Base-by-base conservation (phyloP, 2,888 invertebrate species). In the Terebella lapidaria region DNA sequence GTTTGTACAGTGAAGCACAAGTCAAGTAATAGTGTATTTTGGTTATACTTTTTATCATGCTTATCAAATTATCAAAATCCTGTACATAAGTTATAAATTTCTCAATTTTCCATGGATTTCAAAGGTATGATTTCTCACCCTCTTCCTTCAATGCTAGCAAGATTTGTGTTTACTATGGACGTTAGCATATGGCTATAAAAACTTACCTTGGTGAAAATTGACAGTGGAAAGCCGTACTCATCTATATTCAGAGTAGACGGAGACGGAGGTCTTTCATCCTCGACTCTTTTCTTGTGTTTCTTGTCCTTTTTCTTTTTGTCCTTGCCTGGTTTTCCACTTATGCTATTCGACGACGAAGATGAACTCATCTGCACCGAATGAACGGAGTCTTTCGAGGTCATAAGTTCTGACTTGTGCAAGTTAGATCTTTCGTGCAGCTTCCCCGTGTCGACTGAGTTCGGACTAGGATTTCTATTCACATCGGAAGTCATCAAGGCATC, bases 151-250 rank as follows among this genome's bases (percentile, higher is more conserved):
- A n/a, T n/a, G n/a, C n/a, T n/a, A n/a, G n/a, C n/a, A n/a, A n/a
- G n/a, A n/a, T n/a, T n/a, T n/a, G n/a, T n/a, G n/a, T n/a, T n/a
- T n/a, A n/a, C n/a, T n/a, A n/a, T n/a, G n/a, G n/a, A n/a, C n/a
- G n/a, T n/a, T n/a, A n/a, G n/a, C n/a, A n/a, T n/a, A n/a, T n/a
- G n/a, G n/a, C n/a, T n/a, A n/a, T n/a, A n/a, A n/a, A n/a, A n/a
- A n/a, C 42, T 35, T 15, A 35, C 86, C 82, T 92, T 89, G 35
- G 89, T 87, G 81, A 94, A 95, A 59, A 95, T 84, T 53, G 87
- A 85, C 35, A 96, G 82, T 0, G 96, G 97, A 71, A 95, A 87
- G 15, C 94, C 94, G 80, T 91, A 94, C 57, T 88, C 86, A 70
- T 72, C 88, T 27, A 28, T 28, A 5, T 15, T 10, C 4, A 53